A percentile compares a stretch with the other conserved stretches of the same genome.
Evolutionary conservation across 1,140 invertebrate genomes (phyloP).

Genomic region (Bombus pyrosoma): DNA sequence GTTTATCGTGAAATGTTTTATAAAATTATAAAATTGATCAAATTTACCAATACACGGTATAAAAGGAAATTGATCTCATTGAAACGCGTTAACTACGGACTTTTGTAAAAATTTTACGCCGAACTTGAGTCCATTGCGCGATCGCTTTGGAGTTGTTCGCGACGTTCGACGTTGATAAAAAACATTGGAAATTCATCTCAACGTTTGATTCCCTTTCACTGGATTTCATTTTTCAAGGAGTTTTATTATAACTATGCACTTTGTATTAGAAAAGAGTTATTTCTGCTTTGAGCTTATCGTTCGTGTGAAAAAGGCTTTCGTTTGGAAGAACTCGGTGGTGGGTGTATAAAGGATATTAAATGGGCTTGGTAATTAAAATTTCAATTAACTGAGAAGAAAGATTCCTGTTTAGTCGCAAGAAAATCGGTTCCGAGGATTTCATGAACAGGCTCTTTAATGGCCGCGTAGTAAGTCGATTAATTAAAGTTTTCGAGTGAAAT

Average conservation of each 20-base stretch:
- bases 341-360: not conserved
- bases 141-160: too few relatives aligned
- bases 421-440: not conserved
- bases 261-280: not conserved
- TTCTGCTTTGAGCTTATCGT: not conserved
- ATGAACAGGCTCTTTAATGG: not conserved
- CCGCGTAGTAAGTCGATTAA: not conserved
- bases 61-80: too few relatives aligned
- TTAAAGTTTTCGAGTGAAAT: not conserved
- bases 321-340: too few relatives aligned
- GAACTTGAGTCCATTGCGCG: too few relatives aligned
- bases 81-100: too few relatives aligned
- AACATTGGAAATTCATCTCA: not conserved
- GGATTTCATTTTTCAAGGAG: not conserved
- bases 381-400: constrained; percentile 8
- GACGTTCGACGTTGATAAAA: not conserved
- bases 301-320: not conserved
- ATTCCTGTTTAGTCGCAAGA: not conserved
- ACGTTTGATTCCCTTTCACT: not conserved
- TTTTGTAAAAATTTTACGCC: too few relatives aligned
- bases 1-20: too few relatives aligned
- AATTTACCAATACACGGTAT: too few relatives aligned
- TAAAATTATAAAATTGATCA: too few relatives aligned
- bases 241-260: not conserved
- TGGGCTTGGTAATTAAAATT: constrained; percentile 29